Evolutionary conservation across 2,797 vertebrate species (phyloP).

Genomic region (Xiphorhynchus erythropygius): DNA sequence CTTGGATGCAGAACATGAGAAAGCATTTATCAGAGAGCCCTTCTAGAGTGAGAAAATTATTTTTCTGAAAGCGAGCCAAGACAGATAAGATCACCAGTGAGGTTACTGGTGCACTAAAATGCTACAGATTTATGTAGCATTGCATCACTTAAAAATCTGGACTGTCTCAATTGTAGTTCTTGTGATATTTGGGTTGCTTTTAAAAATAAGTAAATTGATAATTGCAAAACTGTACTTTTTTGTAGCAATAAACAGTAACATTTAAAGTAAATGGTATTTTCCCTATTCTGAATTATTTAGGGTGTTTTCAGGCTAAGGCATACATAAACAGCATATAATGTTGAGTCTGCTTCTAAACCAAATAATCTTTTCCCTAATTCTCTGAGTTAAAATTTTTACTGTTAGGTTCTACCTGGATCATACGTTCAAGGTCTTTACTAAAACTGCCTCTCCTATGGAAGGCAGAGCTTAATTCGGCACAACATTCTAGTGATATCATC

Average conservation of each 20-base stretch:
- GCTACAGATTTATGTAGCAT: not conserved
- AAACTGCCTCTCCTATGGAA: not conserved
- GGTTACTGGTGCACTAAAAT: not conserved
- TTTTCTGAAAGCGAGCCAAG: not conserved
- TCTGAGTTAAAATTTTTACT: not conserved
- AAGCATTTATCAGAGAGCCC: not conserved
- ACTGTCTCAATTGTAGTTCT: not conserved
- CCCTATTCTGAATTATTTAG: slow-evolving; percentile 3
- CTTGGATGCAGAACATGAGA: not conserved
- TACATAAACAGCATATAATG: not conserved
- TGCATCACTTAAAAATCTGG: not conserved
- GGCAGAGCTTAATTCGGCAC: not conserved
- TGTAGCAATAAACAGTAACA: not conserved
- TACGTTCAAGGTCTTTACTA: not conserved
- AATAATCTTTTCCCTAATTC: not conserved
- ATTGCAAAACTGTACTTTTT: not conserved
- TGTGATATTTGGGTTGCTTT: not conserved
- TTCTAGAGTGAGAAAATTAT: not conserved
- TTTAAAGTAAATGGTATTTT: not conserved
- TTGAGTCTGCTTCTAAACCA: not conserved
- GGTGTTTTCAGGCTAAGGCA: not conserved
- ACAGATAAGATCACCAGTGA: not conserved
- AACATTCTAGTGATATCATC: not conserved
- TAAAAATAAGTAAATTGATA: not conserved
- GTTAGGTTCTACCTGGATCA: not conserved